Base-by-base conservation (phyloP, 2,888 invertebrate genomes). In the Chalcosyrphus nemorum region DNA sequence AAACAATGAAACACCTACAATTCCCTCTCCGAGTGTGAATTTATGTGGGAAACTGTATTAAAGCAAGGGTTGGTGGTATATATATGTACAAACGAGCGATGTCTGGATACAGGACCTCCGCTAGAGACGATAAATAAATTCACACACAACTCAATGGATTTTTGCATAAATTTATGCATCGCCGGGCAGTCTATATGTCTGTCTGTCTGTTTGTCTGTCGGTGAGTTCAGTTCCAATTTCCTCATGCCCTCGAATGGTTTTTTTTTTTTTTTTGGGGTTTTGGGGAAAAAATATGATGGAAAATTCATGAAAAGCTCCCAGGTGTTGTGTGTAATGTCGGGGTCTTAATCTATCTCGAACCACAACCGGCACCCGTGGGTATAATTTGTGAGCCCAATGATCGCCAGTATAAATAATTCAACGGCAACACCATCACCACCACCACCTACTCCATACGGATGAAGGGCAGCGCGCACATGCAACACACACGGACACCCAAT, bases 41-140 rank as follows among this genome's bases (percentile, higher is more conserved):
- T 91, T 91, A 90, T 91, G 90, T 90, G 91, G 89, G 90, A 90
- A 90, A 91, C 74, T 84, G 74, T 70, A 84, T 84, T 84, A 78
- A 84, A 70, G 50, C 66, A 84, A 74, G 84, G 78, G 78, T 84
- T 78, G 77, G 17, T 56, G 13, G 52, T 45, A 54, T 63, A 27
- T 43, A 35, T 43, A 17, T 19, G n/a, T 15, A n/a, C 13, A 5
- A 4, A n/a, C 35, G 35, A n/a, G 24, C 38, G 13, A 24, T 32
- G 9, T 7, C 11, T 6, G 32, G 9, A 11, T 1, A 15, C 59
- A 41, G 59, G 32, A 65, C 43, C 47, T 50, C 65, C 13, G 38
- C 50, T 17, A 38, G 61, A 17, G 59, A 47, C 32, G n/a, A 72
- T 77, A 72, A 82, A 81, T 75, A 63, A 68, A 77, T 72, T 82